Percentiles rank a stretch among this genome's conserved stretches.
Evolutionary conservation across 1,140 invertebrate species (phyloP).

Genomic region (Pseudobourletiella spinata): DNA sequence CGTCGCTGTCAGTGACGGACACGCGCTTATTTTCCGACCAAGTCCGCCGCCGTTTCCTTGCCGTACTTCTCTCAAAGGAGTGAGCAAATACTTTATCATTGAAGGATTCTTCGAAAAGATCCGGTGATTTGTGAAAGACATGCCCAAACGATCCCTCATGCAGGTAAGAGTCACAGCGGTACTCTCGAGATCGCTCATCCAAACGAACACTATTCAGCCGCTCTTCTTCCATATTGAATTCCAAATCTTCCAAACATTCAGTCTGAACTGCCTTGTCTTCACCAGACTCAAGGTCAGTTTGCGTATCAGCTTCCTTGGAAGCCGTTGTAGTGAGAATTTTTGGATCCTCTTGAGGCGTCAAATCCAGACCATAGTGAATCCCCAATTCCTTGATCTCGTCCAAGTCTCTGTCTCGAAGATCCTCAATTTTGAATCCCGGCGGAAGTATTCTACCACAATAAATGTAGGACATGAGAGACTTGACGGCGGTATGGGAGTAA

Average conservation of each 20-base stretch:
- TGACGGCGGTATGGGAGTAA: conserved; percentile 37
- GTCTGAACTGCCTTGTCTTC: not conserved
- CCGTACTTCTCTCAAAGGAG: not conserved
- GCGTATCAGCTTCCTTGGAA: not conserved
- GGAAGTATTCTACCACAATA: conserved; percentile 37
- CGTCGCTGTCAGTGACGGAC: not conserved
- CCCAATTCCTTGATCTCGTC: conserved; percentile 1
- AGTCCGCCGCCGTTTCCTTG: not conserved
- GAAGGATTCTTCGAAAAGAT: not conserved
- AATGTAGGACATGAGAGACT: conserved; percentile 44
- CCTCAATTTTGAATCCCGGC: not conserved
- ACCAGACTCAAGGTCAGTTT: not conserved
- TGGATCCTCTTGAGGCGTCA: not conserved
- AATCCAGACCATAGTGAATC: not conserved
- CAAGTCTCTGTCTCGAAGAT: not conserved
- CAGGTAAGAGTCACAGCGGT: too few species aligned
- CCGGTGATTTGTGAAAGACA: too few species aligned
- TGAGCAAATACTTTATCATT: conserved; percentile 1
- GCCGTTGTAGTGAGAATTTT: not conserved
- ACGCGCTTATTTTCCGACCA: too few species aligned
- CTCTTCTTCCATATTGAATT: too few species aligned
- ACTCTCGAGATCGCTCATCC: not conserved
- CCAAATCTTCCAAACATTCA: not conserved
- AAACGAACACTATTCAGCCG: not conserved
- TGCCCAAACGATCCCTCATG: too few species aligned